Percentiles rank a stretch among this genome's conserved stretches.
Evolutionary conservation across 2,888 invertebrate genomes (phyloP).

Genomic region (Nebria salina): DNA sequence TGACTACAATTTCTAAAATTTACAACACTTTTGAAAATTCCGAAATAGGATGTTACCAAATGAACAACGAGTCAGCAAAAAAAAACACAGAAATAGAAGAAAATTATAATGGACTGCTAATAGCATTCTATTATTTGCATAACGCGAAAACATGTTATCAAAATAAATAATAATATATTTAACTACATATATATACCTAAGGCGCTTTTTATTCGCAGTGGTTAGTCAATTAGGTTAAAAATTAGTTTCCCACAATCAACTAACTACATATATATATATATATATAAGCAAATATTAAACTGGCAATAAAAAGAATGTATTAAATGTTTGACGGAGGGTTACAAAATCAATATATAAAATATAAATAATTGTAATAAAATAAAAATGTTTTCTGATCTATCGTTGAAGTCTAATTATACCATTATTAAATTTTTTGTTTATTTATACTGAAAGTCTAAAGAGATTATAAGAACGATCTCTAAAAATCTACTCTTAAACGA

Average conservation of each 20-base stretch:
- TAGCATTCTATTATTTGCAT: not conserved
- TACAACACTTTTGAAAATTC: constrained; percentile 11
- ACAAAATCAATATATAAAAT: not conserved
- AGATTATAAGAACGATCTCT: too few species aligned
- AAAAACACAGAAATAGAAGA: not conserved
- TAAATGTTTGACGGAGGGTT: too few species aligned
- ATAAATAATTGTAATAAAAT: not conserved
- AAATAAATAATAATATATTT: not conserved
- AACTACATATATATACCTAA: not conserved
- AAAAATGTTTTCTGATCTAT: not conserved
- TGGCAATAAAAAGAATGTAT: too few species aligned
- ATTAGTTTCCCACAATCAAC: too few species aligned
- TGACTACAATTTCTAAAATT: not conserved
- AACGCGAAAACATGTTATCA: not conserved
- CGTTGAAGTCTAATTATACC: not conserved
- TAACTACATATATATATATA: too few species aligned
- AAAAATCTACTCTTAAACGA: too few species aligned
- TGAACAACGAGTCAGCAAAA: not conserved
- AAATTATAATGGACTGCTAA: constrained; percentile 1
- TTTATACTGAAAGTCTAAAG: too few species aligned
- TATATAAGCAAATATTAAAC: too few species aligned
- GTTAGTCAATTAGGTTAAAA: not conserved
- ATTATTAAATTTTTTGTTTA: too few species aligned
- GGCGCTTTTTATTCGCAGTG: not conserved
- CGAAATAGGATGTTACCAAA: constrained; percentile 35